phyloP scores from a whole-genome alignment of 2,797 vertebrate genomes.

The Tamandua tetradactyla region DNA sequence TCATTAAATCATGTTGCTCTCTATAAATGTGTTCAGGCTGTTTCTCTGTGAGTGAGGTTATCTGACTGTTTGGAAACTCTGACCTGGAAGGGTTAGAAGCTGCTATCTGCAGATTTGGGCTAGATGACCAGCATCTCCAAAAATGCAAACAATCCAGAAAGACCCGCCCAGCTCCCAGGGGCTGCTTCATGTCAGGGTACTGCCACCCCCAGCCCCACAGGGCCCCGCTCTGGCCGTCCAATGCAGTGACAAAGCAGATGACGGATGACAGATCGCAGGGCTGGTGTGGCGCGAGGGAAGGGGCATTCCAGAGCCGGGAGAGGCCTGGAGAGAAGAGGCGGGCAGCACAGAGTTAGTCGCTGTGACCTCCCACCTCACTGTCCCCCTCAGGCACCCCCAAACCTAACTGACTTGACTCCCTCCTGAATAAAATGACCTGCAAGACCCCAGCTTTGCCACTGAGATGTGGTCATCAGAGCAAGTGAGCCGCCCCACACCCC shows the following conservation, averaged over 20 bases:
- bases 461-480: rapidly evolving
- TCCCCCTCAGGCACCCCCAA: too few relatives aligned
- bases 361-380: background rate
- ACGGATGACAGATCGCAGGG: slow-evolving; percentile 77
- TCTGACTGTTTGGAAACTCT: slow-evolving; percentile 82
- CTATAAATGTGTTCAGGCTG: slow-evolving; percentile 82
- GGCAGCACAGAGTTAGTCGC: slow-evolving; percentile 64
- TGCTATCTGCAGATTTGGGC: slow-evolving; percentile 80
- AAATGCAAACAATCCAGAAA: slow-evolving; percentile 74
- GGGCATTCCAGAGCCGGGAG: slow-evolving; percentile 76
- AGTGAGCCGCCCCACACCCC: rapidly evolving
- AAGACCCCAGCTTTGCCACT: background rate
- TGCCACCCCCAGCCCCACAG: background rate
- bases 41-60: slow-evolving; percentile 80
- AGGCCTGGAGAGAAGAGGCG: slow-evolving; percentile 66
- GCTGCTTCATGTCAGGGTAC: slow-evolving; percentile 6
- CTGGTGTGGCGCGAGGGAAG: slow-evolving; percentile 79
- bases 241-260: slow-evolving; percentile 75
- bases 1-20: slow-evolving; percentile 80
- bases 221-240: background rate
- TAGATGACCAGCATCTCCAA: slow-evolving; percentile 73
- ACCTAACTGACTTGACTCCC: background rate
- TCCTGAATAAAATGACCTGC: background rate
- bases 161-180: slow-evolving; percentile 60
- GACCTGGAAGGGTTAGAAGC: slow-evolving; percentile 74